Percentiles rank a stretch among this genome's conserved stretches.
These are phyloP conservation scores for Parasteatoda lunata DNA, from an alignment of 2,888 invertebrate genomes.

Conservation along the genomic window DNA sequence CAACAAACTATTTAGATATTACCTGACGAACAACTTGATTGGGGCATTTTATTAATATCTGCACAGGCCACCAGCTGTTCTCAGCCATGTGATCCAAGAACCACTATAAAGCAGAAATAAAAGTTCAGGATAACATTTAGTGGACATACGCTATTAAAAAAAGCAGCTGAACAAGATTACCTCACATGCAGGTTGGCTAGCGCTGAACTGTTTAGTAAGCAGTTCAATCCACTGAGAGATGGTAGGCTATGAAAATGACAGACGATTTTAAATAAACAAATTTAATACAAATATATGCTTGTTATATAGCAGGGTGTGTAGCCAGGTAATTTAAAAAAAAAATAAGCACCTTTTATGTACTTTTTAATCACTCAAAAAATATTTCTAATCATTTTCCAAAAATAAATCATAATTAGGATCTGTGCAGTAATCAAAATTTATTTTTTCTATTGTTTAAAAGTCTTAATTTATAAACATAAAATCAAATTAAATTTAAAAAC, in stretches of 20 bases:
- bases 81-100: conserved; percentile 94
- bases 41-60: conserved; percentile 94
- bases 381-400: too few species aligned
- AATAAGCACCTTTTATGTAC: too few species aligned
- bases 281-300: not conserved
- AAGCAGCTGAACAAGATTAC: conserved; percentile 69
- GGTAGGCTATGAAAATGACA: conserved; percentile 81
- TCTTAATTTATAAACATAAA: too few species aligned
- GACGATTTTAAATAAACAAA: not conserved
- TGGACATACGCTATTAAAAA: not conserved
- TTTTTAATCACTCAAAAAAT: too few species aligned
- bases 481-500: too few species aligned
- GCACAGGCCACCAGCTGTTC: conserved; percentile 96
- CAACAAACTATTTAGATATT: conserved; percentile 26
- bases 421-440: too few species aligned
- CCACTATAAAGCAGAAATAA: conserved; percentile 79
- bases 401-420: too few species aligned
- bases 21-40: conserved; percentile 96
- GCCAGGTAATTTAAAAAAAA: too few species aligned
- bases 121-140: not conserved
- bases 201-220: conserved; percentile 94
- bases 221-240: conserved; percentile 98
- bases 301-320: not conserved
- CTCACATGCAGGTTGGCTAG: conserved; percentile 80
- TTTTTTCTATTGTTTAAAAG: too few species aligned